Evolutionary conservation across 2,113 vertebrate genomes (phyloP).

Genomic region (Rhynchopsitta pachyrhyncha): DNA sequence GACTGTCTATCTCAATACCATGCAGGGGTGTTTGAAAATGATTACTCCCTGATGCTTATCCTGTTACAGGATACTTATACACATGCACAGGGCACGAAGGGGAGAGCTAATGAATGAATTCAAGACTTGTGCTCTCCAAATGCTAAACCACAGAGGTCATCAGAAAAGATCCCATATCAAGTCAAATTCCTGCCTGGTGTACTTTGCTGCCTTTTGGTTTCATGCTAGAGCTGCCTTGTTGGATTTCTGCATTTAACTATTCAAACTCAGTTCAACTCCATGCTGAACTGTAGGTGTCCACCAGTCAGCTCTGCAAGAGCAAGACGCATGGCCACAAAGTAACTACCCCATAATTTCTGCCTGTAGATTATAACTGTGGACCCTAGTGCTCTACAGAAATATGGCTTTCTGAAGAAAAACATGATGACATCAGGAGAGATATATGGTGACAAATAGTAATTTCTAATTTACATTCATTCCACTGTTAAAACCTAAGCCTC

Average conservation of each 20-base stretch:
- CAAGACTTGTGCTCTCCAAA: neutral
- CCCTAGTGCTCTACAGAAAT: conserved; percentile 5
- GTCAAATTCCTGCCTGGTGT: neutral
- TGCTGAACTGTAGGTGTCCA: neutral
- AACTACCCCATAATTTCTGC: neutral
- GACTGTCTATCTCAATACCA: conserved; percentile 20
- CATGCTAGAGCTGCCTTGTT: neutral
- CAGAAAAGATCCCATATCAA: neutral
- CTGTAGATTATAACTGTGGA: neutral
- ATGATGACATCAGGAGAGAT: conserved; percentile 50
- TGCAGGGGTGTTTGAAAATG: conserved; percentile 23
- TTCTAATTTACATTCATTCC: conserved; percentile 7
- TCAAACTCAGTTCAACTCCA: neutral
- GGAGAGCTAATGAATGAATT: neutral
- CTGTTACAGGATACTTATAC: conserved; percentile 55
- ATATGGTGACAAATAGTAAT: conserved; percentile 8
- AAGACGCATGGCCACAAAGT: neutral
- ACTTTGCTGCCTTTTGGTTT: neutral
- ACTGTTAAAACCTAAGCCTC: neutral
- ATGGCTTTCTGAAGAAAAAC: conserved; percentile 39
- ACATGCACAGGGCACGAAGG: neutral
- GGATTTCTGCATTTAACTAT: neutral
- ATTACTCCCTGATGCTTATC: conserved; percentile 62
- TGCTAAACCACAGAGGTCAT: neutral
- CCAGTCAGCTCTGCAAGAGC: neutral